phyloP scores from a whole-genome alignment of 2,888 invertebrate species.

The Adelognathus sp. region DNA sequence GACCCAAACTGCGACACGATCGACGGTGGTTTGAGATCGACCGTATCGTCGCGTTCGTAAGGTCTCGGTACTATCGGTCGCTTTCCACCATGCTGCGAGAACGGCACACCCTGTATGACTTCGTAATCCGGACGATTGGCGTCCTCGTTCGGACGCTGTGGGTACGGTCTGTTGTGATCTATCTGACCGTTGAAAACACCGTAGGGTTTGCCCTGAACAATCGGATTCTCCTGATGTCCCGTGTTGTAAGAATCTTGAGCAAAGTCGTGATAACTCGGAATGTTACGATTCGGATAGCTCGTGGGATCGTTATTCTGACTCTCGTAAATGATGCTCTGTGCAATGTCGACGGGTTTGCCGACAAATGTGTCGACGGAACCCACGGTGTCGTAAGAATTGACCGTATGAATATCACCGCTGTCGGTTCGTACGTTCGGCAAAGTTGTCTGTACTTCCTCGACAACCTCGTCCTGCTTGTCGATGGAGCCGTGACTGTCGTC shows the following conservation, averaged over 20 bases:
- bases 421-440: not conserved
- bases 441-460: constrained; percentile 1
- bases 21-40: constrained; percentile 72
- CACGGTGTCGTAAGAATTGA: constrained; percentile 53
- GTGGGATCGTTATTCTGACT: constrained; percentile 60
- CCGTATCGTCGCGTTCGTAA: constrained; percentile 67
- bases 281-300: constrained; percentile 45
- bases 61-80: constrained; percentile 57
- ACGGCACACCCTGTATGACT: constrained; percentile 67
- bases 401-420: constrained; percentile 1
- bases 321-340: constrained; percentile 55
- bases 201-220: constrained; percentile 66
- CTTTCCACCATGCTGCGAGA: constrained; percentile 60
- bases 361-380: constrained; percentile 62
- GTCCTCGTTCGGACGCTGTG: constrained; percentile 59
- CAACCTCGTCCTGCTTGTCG: constrained; percentile 42
- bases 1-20: constrained; percentile 63
- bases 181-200: constrained; percentile 64
- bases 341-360: constrained; percentile 66
- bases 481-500: constrained; percentile 14
- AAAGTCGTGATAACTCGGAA: too few species aligned
- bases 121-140: constrained; percentile 63
- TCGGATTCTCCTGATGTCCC: constrained; percentile 51
- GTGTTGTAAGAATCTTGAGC: constrained; percentile 58
- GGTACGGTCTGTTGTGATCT: constrained; percentile 56